Percentiles rank a stretch among this genome's conserved stretches.
These are phyloP conservation scores for Heliconius nattereri DNA, from an alignment of 1,140 invertebrate genomes.

Conservation along the genomic window DNA sequence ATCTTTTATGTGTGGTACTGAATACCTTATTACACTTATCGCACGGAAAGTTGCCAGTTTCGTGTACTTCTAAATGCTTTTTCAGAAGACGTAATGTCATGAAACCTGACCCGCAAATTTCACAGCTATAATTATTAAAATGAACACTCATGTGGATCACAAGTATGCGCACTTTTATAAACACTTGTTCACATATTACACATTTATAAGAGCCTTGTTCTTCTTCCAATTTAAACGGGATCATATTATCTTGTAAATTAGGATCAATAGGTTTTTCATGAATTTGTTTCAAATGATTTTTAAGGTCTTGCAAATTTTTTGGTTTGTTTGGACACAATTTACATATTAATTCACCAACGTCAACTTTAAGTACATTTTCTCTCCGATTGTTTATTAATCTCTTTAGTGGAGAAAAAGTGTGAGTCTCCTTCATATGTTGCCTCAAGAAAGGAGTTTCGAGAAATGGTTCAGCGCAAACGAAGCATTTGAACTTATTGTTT, in stretches of 20 bases:
- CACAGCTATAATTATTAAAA: conserved; percentile 76
- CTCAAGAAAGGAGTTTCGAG: conserved; percentile 58
- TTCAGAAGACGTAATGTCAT: conserved; percentile 81
- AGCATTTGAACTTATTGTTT: conserved; percentile 75
- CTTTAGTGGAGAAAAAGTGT: conserved; percentile 62
- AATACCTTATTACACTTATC: conserved; percentile 69
- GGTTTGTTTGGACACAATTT: conserved; percentile 57
- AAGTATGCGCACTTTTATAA: conserved; percentile 76
- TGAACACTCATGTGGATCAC: conserved; percentile 77
- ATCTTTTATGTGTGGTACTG: conserved; percentile 67
- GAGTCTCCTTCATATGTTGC: conserved; percentile 60
- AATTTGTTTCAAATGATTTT: conserved; percentile 61
- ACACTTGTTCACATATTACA: conserved; percentile 81
- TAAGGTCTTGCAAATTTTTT: conserved; percentile 54
- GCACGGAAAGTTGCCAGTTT: conserved; percentile 71
- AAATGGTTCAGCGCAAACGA: conserved; percentile 66
- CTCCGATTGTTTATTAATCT: conserved; percentile 65
- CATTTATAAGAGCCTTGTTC: conserved; percentile 69
- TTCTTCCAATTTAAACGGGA: conserved; percentile 67
- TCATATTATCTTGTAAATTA: conserved; percentile 68
- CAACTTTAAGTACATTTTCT: conserved; percentile 70
- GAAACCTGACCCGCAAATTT: conserved; percentile 81
- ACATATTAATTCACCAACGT: conserved; percentile 61
- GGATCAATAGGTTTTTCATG: conserved; percentile 66
- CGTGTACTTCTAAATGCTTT: conserved; percentile 78